A percentile compares a stretch with the other conserved stretches of the same genome.
Conservation (phyloP, 2,797 vertebrate genomes). For the Presbytis comata region DNA sequence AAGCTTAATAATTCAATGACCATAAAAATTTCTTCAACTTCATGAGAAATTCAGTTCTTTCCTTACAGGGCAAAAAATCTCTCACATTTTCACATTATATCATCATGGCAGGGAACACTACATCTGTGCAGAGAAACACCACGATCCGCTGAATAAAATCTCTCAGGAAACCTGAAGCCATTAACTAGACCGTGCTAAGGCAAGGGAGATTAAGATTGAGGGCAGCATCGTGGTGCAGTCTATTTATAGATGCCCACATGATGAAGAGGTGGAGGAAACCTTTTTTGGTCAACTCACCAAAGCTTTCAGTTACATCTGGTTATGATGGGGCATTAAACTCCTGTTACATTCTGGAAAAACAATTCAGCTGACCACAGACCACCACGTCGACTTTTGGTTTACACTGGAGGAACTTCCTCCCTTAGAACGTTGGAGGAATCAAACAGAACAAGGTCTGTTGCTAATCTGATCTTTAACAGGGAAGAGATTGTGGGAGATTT, state of each 20-base stretch:
- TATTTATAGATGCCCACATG: not conserved
- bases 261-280: not conserved
- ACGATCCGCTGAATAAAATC: accelerated
- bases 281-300: not conserved
- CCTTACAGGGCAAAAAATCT: not conserved
- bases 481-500: not conserved
- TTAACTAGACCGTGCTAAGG: not conserved
- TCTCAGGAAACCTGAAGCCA: not conserved
- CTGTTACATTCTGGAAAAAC: not conserved
- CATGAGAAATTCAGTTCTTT: not conserved
- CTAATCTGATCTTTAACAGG: not conserved
- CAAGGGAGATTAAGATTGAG: not conserved
- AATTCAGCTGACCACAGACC: not conserved
- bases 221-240: accelerated
- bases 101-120: not conserved
- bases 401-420: not conserved
- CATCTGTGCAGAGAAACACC: accelerated
- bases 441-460: not conserved
- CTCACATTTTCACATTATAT: accelerated
- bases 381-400: not conserved
- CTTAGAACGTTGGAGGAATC: not conserved
- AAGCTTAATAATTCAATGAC: not conserved
- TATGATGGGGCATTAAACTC: not conserved
- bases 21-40: not conserved
- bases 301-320: not conserved